Base-by-base conservation (phyloP, 2,888 invertebrate species). In the Dryocosmus kuriphilus region DNA sequence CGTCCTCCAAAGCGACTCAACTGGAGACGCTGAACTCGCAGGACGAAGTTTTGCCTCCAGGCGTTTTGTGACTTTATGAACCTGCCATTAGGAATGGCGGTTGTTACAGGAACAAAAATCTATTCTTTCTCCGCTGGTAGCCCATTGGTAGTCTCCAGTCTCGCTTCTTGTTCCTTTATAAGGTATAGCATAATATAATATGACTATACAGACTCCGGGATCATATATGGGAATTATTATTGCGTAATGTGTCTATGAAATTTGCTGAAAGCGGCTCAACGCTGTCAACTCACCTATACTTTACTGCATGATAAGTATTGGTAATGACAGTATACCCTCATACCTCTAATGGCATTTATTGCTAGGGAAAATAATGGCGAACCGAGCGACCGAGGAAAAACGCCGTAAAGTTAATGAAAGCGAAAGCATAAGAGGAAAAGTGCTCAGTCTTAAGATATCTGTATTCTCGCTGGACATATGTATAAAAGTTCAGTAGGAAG, bases 21-120 rank as follows among this genome's bases (percentile, higher is more conserved):
- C 78, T 75, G 32, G 30, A 67, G 35, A 38, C n/a, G 75, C 57
- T 60, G 24, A 76, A 75, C 78, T 65, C 77, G 76, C 80, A 71
- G 71, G 78, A 75, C 79, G 46, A 80, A 77, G 74, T 78, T 75
- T 80, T 71, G 82, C 82, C 78, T 76, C 30, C 62, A 57, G 78
- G 79, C 78, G 77, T 80, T 82, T 61, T 79, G 80, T 76, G 79
- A 82, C 79, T 82, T 80, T 82, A 82, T 80, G 82, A 80, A 80
- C 80, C 82, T 82, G 75, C 80, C 78, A 82, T 82, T 82, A 82
- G 75, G 77, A 82, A 75, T 82, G 67, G 79, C 78, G 78, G 82
- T 78, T 76, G 79, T 80, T 80, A 38, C 14, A 78, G 77, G 73
- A 77, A 79, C 30, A 71, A 51, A 71, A 71, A 51, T 51, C 41